Percentiles rank a stretch among this genome's conserved stretches.
phyloP scores from a whole-genome alignment of 2,888 invertebrate genomes.

The Capitulum mitella region DNA sequence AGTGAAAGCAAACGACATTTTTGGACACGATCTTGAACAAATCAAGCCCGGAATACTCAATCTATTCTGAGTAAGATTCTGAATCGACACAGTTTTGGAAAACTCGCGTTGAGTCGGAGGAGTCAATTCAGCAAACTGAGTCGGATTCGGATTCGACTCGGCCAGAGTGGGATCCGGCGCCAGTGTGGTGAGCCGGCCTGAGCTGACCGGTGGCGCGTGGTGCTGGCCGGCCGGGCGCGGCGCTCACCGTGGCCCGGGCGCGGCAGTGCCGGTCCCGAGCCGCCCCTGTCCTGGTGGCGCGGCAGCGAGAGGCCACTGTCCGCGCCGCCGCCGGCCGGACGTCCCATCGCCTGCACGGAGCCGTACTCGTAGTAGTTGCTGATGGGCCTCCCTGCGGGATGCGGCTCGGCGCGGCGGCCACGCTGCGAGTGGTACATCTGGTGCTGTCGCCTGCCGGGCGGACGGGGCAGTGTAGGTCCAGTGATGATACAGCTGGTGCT shows the following conservation, averaged over 20 bases:
- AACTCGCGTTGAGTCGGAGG: too few species aligned
- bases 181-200: not conserved
- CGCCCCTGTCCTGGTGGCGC: not conserved
- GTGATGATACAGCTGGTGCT: conserved; percentile 49
- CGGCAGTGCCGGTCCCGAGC: not conserved
- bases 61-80: too few species aligned
- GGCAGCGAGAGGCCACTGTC: not conserved
- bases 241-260: not conserved
- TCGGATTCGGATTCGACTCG: too few species aligned
- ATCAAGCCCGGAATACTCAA: too few species aligned
- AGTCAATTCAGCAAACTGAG: too few species aligned
- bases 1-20: too few species aligned
- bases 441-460: not conserved
- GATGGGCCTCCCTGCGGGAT: conserved; percentile 29
- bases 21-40: too few species aligned
- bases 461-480: conserved; percentile 46
- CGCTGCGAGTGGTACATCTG: conserved; percentile 1
- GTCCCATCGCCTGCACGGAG: conserved; percentile 35
- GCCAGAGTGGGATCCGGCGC: not conserved
- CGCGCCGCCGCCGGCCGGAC: not conserved
- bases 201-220: too few species aligned
- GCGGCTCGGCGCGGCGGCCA: not conserved
- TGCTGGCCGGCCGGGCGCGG: not conserved
- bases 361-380: conserved; percentile 36
- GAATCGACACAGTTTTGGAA: too few species aligned